These are phyloP conservation scores for Dermatemys mawii DNA, from an alignment of 2,113 vertebrate genomes.

Conservation along the genomic window DNA sequence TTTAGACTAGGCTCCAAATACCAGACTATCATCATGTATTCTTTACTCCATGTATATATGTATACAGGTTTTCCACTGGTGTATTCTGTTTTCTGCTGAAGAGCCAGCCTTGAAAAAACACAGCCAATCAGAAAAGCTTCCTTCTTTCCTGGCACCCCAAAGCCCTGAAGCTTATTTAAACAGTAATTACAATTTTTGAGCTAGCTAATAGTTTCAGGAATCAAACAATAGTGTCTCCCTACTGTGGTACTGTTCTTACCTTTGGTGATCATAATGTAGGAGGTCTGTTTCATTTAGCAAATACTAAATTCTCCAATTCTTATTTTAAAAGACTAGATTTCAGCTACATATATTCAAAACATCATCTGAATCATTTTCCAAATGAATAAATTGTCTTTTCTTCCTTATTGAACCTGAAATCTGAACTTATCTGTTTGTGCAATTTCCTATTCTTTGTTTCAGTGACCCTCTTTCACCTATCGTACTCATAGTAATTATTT, in stretches of 20 bases:
- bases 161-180: slow-evolving; percentile 35
- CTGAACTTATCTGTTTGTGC: slow-evolving; percentile 76
- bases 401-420: slow-evolving; percentile 73
- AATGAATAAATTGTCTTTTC: slow-evolving; percentile 79
- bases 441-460: slow-evolving; percentile 78
- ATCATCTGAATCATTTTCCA: slow-evolving; percentile 69
- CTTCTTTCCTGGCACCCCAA: background rate
- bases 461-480: slow-evolving; percentile 71
- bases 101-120: background rate
- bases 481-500: slow-evolving; percentile 73
- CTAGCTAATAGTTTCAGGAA: background rate
- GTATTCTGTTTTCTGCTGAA: background rate
- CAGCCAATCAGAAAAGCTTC: background rate
- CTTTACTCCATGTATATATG: background rate
- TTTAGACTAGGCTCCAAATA: background rate
- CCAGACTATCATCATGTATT: background rate
- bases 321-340: background rate
- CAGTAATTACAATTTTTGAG: background rate
- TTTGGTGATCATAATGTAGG: background rate
- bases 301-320: background rate
- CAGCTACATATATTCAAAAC: slow-evolving; percentile 34
- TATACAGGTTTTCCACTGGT: background rate
- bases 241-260: background rate
- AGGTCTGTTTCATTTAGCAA: background rate
- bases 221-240: background rate